Percentiles rank a stretch among this genome's conserved stretches.
Conservation (phyloP, 2,113 vertebrate genomes). For the Hyaena hyaena region DNA sequence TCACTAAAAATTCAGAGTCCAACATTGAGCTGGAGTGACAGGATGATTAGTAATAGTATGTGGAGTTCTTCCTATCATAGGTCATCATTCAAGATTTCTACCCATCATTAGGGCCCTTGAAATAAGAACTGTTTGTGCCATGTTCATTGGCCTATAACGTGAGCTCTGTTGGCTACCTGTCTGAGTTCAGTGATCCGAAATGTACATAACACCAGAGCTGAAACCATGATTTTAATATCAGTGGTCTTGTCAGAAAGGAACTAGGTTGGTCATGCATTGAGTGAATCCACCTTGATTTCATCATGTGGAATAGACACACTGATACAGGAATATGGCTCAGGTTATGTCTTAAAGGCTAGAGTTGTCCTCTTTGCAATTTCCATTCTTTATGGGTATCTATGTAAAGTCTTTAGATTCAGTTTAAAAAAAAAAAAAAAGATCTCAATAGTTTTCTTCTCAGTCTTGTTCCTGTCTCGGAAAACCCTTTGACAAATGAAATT, state of each 20-base stretch:
- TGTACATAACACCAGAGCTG: not conserved
- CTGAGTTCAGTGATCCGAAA: slow-evolving; percentile 29
- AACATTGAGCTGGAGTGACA: not conserved
- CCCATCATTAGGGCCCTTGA: not conserved
- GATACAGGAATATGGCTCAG: not conserved
- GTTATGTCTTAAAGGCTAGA: not conserved
- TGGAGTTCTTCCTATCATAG: not conserved
- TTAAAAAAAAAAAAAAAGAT: not conserved
- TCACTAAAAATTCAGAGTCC: not conserved
- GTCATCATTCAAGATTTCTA: not conserved
- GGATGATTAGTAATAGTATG: not conserved
- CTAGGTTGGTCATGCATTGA: not conserved
- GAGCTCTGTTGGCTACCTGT: not conserved
- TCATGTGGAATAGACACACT: not conserved
- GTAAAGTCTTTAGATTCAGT: not conserved
- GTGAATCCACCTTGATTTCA: not conserved
- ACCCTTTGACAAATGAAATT: not conserved
- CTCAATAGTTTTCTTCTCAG: not conserved
- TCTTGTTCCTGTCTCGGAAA: not conserved
- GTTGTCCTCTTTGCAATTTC: not conserved
- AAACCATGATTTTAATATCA: not conserved
- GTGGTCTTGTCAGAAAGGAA: not conserved
- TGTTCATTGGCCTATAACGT: not conserved
- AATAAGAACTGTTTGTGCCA: not conserved
- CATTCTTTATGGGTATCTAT: not conserved